Evolutionary conservation across 2,797 vertebrate genomes (phyloP), one percentile per base, ranked within the genome.

Genomic region (Nannoperca australis): DNA sequence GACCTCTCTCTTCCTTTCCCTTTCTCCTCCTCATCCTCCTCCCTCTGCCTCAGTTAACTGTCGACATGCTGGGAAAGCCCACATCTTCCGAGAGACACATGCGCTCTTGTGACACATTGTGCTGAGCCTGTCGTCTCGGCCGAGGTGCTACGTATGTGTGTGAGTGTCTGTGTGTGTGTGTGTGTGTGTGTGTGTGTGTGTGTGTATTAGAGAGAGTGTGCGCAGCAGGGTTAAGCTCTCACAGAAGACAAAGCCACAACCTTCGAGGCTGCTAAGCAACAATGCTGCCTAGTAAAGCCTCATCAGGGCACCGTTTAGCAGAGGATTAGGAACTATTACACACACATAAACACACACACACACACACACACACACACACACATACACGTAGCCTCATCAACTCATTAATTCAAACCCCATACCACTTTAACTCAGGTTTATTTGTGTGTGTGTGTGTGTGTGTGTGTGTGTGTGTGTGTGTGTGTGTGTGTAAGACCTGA

Each of bases 201-300:
- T 79, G 79, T 70, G 62, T 60, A 68, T 70, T 78, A 51, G 79
- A 68, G 64, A 38, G 40, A 22, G 56, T 86, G 82, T 85, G 77
- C 69, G 81, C 68, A 69, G 87, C 81, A 80, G 88, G 88, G 94
- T 90, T 95, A 94, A 95, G 92, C 94, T 93, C 92, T 92, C 85
- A 91, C 91, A 84, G 86, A 89, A 94, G 92, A 94, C 93, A 95
- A 94, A 94, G 92, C 73, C 88, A 79, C 88, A 91, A 93, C 90
- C 88, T 92, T 90, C 59, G 81, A 82, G 80, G 88, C 90, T 92
- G 90, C 92, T 92, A 90, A 90, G 92, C 89, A 92, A 93, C 93
- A 92, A 89, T 92, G 82, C 87, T 53, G 83, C 78, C 80, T 86
- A 73, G 86, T 90, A 91, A 93, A 91, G 82, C 91, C 80, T 91